Percentiles rank a stretch among this genome's conserved stretches.
Conservation (phyloP, 2,888 invertebrate species). For the Aelia acuminata region DNA sequence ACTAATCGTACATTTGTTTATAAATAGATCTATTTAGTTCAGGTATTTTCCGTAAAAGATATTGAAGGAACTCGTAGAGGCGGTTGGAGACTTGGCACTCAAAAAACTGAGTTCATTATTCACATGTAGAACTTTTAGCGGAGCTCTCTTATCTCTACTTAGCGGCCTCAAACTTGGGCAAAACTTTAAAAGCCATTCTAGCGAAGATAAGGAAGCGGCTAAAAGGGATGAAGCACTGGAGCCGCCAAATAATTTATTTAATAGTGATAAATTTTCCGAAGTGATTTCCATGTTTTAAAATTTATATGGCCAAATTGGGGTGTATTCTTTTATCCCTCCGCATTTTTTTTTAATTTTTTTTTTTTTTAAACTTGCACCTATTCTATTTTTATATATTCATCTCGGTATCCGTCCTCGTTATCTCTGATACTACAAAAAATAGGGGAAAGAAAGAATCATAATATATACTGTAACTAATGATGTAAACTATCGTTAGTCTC, state of each 20-base stretch:
- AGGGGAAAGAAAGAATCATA: no score
- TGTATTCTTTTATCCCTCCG: background rate
- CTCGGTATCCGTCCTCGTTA: no score
- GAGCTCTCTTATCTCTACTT: conserved; percentile 49
- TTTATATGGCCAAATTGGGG: background rate
- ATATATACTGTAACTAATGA: no score
- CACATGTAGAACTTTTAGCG: conserved; percentile 49
- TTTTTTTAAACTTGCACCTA: no score
- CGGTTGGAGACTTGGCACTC: conserved; percentile 16
- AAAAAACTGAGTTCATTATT: conserved; percentile 54
- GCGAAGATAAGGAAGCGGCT: conserved; percentile 48
- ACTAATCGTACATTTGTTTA: no score
- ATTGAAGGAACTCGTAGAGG: background rate
- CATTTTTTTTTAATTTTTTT: background rate
- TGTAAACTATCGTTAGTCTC: no score
- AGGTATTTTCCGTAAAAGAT: conserved; percentile 4
- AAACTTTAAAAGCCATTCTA: conserved; percentile 56
- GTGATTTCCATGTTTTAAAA: conserved; percentile 18
- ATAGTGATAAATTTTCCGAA: conserved; percentile 50
- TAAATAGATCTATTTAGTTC: no score
- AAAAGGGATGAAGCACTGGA: conserved; percentile 42
- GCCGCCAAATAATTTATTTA: conserved; percentile 42
- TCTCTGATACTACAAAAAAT: no score
- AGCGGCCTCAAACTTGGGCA: conserved; percentile 37
- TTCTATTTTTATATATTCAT: no score